These are phyloP conservation scores for Lepidurus apus DNA, from an alignment of 1,140 invertebrate species.

Conservation along the genomic window DNA sequence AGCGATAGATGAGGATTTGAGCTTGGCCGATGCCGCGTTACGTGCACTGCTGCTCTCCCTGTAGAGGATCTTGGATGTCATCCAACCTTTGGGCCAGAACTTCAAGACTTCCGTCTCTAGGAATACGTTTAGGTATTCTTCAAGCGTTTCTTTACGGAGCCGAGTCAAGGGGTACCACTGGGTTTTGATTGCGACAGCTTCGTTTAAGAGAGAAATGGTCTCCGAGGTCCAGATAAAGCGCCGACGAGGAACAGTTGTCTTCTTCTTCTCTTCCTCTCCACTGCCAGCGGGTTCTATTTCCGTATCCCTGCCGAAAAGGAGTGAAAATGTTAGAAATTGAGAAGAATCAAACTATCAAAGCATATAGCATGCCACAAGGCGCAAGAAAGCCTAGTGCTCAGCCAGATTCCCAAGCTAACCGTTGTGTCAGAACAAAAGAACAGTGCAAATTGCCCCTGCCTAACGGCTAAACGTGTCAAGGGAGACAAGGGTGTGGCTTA, in stretches of 20 bases:
- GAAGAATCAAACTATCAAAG: background rate
- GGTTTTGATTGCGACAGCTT: slow-evolving; percentile 48
- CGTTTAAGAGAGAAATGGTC: slow-evolving; percentile 44
- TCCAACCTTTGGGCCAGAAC: slow-evolving; percentile 57
- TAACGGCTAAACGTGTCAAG: slow-evolving; percentile 27
- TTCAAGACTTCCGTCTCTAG: slow-evolving; percentile 51
- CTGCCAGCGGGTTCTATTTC: slow-evolving; percentile 31
- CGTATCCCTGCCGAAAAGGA: slow-evolving; percentile 26
- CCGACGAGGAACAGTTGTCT: slow-evolving; percentile 28
- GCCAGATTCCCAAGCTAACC: background rate
- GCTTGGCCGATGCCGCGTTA: background rate
- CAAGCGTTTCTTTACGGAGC: slow-evolving; percentile 50
- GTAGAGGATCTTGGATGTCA: slow-evolving; percentile 40
- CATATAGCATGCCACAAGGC: background rate
- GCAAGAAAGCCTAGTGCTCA: background rate
- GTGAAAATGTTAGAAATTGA: background rate
- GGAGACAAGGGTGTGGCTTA: slow-evolving; percentile 36
- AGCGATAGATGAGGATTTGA: background rate
- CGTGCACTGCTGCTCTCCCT: slow-evolving; percentile 29
- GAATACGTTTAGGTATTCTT: slow-evolving; percentile 51
- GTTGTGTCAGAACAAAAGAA: background rate
- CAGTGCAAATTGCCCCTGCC: background rate
- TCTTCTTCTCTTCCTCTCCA: slow-evolving; percentile 36
- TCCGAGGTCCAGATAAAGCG: slow-evolving; percentile 35
- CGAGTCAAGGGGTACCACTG: slow-evolving; percentile 47